Conservation (phyloP, 2,888 invertebrate species). For the Dyspetes luteomarginatus region DNA sequence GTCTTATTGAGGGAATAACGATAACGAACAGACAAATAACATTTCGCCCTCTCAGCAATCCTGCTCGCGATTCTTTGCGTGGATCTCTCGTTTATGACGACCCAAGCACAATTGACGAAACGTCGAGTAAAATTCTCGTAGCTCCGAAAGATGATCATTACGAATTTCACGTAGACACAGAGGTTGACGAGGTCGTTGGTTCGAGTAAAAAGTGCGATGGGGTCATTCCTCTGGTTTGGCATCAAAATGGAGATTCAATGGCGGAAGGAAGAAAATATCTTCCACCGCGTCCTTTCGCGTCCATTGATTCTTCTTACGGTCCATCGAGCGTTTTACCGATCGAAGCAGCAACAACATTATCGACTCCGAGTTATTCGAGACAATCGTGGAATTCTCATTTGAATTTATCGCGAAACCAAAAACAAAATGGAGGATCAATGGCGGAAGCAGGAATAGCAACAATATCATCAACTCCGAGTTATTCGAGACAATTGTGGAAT, state of each 20-base stretch:
- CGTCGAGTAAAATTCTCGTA: constrained; percentile 2
- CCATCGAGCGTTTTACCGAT: constrained; percentile 37
- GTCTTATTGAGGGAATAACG: constrained; percentile 35
- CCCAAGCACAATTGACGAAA: not conserved
- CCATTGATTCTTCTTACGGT: constrained; percentile 21
- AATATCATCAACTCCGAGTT: constrained; percentile 22
- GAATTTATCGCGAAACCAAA: not conserved
- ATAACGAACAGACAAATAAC: not conserved
- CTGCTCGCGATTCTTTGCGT: not conserved
- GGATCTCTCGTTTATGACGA: not conserved
- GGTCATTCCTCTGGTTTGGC: constrained; percentile 11
- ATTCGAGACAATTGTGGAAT: constrained; percentile 30
- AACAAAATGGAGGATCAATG: constrained; percentile 10
- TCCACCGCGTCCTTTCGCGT: constrained; percentile 32
- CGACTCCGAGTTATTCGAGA: constrained; percentile 22
- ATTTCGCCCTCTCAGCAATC: not conserved
- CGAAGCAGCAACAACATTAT: constrained; percentile 20
- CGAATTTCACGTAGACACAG: not conserved
- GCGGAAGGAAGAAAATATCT: constrained; percentile 47
- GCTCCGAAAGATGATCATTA: not conserved
- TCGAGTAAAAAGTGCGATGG: not conserved
- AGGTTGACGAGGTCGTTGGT: not conserved
- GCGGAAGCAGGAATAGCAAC: not conserved
- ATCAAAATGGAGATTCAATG: constrained; percentile 18
- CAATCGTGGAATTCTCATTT: constrained; percentile 12